Evolutionary conservation across 2,888 invertebrate species (phyloP), one percentile per base, ranked within the genome.

Genomic region (Watsonalla binaria): DNA sequence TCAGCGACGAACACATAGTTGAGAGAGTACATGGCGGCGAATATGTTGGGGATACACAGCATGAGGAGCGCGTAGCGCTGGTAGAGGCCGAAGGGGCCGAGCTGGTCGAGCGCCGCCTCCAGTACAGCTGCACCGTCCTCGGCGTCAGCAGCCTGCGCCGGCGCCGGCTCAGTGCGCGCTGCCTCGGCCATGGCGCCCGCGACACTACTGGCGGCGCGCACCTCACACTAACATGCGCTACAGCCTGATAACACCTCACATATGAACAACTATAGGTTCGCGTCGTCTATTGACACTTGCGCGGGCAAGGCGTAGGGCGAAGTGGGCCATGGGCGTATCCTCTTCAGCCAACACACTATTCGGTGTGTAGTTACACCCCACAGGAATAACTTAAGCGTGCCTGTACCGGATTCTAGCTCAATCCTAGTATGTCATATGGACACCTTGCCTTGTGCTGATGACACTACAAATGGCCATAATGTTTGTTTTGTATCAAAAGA

Each of bases 1-100:
- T 92, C 92, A 0, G 92, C 92, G 0, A 92, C 92, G 71, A 93
- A 93, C 54, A 92, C 86, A 63, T 92, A 93, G 68, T 90, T 92
- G 51, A 93, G 78, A 4, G 90, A 84, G 69, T 90, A 92, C 78
- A 92, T 88, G 37, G 92, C 90, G 4, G 92, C 80, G 51, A 93
- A 80, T 52, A 92, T 59, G 60, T 90, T 86, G n/a, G 92, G 92
- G 51, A 92, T 57, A 59, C 84, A 85, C 54, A 87, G 72, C 70
- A 90, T 71, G 39, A 80, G 35, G 51, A 88, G 67, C 56, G 76
- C 67, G 61, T 85, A 88, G 6, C 80, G 74, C 63, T 90, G 90
- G 75, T 89, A 89, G 34, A 85, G 70, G 8, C 87, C 84, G 68
- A 90, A 89, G 52, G 84, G 82, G 8, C 90, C 87, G 47, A 90